Evolutionary conservation across 2,113 vertebrate genomes (phyloP).

Genomic region (Nestor notabilis): DNA sequence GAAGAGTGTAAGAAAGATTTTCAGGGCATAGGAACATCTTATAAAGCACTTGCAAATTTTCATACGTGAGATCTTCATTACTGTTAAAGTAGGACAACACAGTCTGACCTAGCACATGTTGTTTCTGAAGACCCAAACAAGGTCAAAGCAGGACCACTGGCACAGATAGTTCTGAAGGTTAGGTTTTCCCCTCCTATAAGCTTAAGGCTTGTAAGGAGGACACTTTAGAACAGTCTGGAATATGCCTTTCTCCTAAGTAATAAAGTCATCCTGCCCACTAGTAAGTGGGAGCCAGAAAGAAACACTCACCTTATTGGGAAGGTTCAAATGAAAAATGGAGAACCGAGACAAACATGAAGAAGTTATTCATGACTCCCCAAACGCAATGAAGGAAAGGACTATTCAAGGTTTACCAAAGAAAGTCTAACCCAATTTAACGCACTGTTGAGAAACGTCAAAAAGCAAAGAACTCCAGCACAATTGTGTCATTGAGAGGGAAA

Average conservation of each 20-base stretch:
- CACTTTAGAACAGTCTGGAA: background rate
- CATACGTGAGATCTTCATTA: background rate
- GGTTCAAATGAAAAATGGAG: background rate
- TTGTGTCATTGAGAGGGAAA: background rate
- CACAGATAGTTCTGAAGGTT: background rate
- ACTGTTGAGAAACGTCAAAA: background rate
- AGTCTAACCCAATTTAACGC: background rate
- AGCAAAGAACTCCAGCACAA: background rate
- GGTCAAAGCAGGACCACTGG: background rate
- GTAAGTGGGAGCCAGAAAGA: background rate
- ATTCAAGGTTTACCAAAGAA: background rate
- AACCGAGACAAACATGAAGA: background rate
- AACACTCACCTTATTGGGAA: background rate
- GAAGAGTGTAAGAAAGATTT: background rate
- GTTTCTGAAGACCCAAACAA: background rate
- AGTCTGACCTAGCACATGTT: background rate
- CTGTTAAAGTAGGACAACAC: background rate
- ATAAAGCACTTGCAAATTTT: background rate
- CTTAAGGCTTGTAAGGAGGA: background rate
- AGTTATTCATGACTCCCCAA: background rate
- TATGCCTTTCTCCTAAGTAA: background rate
- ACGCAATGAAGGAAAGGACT: background rate
- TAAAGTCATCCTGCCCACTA: background rate
- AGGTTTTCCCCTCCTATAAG: background rate
- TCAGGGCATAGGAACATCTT: background rate